A percentile compares a stretch with the other conserved stretches of the same genome.
Evolutionary conservation across 2,113 vertebrate species (phyloP).

Genomic region (Martes martes): DNA sequence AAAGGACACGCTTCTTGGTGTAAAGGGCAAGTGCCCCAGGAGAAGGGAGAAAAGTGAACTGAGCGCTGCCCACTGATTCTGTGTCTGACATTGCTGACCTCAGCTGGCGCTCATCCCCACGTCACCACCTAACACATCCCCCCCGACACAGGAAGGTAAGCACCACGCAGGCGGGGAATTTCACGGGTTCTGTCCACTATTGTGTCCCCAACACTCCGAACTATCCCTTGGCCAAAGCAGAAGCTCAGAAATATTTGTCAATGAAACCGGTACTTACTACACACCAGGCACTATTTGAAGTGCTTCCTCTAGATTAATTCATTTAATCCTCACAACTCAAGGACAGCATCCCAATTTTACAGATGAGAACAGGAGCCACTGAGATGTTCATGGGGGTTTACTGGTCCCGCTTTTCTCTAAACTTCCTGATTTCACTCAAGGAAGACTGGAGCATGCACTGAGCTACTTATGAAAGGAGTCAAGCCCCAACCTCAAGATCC

Average conservation of each 20-base stretch:
- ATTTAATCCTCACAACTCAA: not conserved
- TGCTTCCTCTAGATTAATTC: not conserved
- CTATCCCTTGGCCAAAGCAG: not conserved
- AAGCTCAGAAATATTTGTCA: not conserved
- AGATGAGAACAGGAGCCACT: constrained; percentile 16
- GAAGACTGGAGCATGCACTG: not conserved
- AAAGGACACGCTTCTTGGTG: constrained; percentile 4
- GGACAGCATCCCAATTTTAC: not conserved
- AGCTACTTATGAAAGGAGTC: not conserved
- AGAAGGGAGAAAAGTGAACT: not conserved
- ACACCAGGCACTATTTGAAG: not conserved
- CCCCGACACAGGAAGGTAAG: not conserved
- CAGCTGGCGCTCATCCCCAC: too few species aligned
- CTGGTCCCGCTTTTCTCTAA: not conserved
- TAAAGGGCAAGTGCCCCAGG: constrained; percentile 44
- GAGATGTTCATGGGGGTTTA: not conserved
- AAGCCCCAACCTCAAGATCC: not conserved
- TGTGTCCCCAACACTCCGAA: not conserved
- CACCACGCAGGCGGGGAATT: rapidly evolving
- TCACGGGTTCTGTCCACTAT: not conserved
- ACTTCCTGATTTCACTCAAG: not conserved
- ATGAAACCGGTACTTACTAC: not conserved
- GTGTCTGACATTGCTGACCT: not conserved
- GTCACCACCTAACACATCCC: too few species aligned
- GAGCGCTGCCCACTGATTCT: not conserved